phyloP scores from a whole-genome alignment of 53 echinoderm and acorn worm genomes.

The Henricia sp. region DNA sequence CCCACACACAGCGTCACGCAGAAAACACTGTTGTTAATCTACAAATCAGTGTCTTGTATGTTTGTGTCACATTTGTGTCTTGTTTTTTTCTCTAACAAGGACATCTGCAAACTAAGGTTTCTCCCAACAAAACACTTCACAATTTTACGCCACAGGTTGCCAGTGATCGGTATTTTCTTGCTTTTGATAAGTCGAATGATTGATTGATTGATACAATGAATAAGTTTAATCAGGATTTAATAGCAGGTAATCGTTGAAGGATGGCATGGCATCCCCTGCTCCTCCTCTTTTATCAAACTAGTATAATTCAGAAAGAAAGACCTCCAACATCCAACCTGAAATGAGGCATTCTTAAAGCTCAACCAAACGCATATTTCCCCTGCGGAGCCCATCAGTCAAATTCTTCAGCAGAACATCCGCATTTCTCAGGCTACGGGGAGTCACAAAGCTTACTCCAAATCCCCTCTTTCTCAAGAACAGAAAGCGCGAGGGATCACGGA shows the following conservation, averaged over 20 bases:
- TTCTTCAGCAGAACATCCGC: neutral
- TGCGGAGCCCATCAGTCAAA: neutral
- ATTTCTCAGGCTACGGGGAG: conserved; percentile 35
- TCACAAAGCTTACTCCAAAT: conserved; percentile 14
- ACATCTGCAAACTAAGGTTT: too few species aligned
- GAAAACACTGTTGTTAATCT: too few species aligned
- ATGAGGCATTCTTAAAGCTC: neutral
- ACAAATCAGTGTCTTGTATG: too few species aligned
- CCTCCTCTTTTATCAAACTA: neutral
- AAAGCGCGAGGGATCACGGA: conserved; percentile 24
- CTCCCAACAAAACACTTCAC: too few species aligned
- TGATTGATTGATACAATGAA: neutral
- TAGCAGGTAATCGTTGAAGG: neutral
- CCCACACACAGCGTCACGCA: too few species aligned
- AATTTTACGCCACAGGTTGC: too few species aligned
- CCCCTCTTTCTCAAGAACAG: conserved; percentile 2
- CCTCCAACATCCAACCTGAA: neutral
- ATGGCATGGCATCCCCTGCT: neutral
- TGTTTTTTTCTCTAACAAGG: too few species aligned
- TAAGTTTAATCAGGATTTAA: conserved; percentile 14
- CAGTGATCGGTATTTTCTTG: too few species aligned
- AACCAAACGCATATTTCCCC: neutral
- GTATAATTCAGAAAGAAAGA: neutral
- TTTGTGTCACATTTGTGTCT: too few species aligned
- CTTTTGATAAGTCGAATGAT: neutral